Evolutionary conservation across 2,888 invertebrate species (phyloP), one percentile per base, ranked within the genome.

Genomic region (Torymus texanus): DNA sequence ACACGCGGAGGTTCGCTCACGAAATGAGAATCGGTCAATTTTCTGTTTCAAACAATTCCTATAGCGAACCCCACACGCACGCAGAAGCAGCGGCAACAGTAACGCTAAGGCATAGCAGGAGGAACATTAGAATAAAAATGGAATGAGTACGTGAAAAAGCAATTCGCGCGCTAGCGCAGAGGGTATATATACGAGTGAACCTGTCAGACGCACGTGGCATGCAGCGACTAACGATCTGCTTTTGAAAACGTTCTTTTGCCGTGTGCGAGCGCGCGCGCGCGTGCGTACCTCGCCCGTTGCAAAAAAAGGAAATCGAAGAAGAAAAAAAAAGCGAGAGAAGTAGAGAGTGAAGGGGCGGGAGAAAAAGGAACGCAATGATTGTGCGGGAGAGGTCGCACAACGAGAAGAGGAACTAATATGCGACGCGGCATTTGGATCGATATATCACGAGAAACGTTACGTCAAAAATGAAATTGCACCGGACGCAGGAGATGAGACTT

Each of bases 121-220:
- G 41, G 41, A 18, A 56, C 58, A 78, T 81, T 78, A 78, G 58
- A 81, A 78, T 81, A 78, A 78, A 81, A 81, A 81, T 78, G 77
- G 71, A 81, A 81, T 81, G 80, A 78, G 75, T 78, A 76, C 56
- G 79, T 67, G 74, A 79, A 79, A 81, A 81, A 77, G 81, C 76
- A 81, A 81, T 81, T 81, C 71, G 53, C 58, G 21, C 29, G 14
- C 29, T 16, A 2, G n/a, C 59, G 24, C 13, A 50, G 21, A 2
- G 21, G 1, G 2, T 21, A 21, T 21, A 21, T 21, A 21, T 51
- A 72, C 29, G 63, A 62, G 61, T 62, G 71, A 41, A 41, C 41
- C 81, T 79, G 81, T 79, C 81, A 81, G 55, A 12, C 72, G 66
- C 81, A 81, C 65, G 68, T 73, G 81, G 21, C 21, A 21, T 1